Base-by-base conservation (phyloP, 2,888 invertebrate species). In the Podabrus alpinus region DNA sequence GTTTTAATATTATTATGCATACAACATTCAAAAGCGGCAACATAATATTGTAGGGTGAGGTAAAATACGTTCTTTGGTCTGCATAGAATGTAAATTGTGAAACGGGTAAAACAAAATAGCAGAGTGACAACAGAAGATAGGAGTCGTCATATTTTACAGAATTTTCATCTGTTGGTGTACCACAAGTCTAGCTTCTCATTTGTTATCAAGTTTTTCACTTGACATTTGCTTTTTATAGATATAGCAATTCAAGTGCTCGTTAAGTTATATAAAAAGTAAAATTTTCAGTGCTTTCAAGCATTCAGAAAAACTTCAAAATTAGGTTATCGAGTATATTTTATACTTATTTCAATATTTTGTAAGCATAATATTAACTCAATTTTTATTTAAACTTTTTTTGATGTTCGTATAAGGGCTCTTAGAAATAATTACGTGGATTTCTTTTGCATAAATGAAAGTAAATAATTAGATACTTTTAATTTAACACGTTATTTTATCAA, bases 141-240 rank as follows among this genome's bases (percentile, higher is more conserved):
- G 73, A 78, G 80, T 78, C 79, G 77, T 80, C 80, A 79, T 79
- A 79, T 79, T 79, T 79, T 75, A 80, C 77, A 74, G 77, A 75
- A 79, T 79, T 80, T 80, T 80, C 79, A 76, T 80, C 80, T 79
- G 77, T 71, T 77, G 45, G 45, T 72, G 75, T 80, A 79, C 78
- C 78, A 77, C 77, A 73, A 79, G 73, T 73, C 70, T 72, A 69
- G 77, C 73, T 78, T 76, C 77, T 77, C 80, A 79, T 80, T 80
- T 79, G 74, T 79, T 78, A 79, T 79, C 78, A 75, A 74, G 73
- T 78, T 72, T 72, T 70, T 59, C 67, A 71, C 77, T 76, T 79
- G 79, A 78, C 79, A 75, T 79, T 78, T 79, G 78, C 75, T 77
- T 79, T 79, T 70, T 71, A 78, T 75, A 75, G 78, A 78, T 78